Percentiles rank a stretch among this genome's conserved stretches.
These are phyloP conservation scores for Tychaedon coryphoeus DNA, from an alignment of 2,113 vertebrate genomes.

Conservation along the genomic window DNA sequence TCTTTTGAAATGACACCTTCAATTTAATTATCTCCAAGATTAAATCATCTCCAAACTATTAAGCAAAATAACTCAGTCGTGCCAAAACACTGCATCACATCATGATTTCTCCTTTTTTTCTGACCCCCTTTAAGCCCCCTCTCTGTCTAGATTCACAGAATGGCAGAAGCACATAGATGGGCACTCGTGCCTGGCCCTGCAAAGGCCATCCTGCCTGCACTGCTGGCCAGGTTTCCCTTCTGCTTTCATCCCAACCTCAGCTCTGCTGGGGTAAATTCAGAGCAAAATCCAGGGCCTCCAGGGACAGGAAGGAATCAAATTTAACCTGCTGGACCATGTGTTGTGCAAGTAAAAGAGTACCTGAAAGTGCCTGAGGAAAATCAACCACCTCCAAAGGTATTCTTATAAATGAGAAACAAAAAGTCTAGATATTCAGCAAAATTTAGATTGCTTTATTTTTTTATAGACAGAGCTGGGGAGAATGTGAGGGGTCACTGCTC, in stretches of 20 bases:
- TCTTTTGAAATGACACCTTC: conserved; percentile 65
- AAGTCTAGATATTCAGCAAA: no score
- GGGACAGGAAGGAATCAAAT: neutral
- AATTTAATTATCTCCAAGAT: conserved; percentile 61
- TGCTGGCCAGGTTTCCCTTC: neutral
- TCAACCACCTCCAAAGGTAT: neutral
- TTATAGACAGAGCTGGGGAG: no score
- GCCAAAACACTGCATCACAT: conserved; percentile 50
- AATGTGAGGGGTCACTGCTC: no score
- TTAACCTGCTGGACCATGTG: neutral
- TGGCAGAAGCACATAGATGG: neutral
- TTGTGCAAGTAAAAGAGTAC: neutral
- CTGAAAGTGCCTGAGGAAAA: neutral
- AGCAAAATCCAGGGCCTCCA: neutral
- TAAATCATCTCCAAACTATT: conserved; percentile 63
- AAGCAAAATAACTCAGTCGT: conserved; percentile 18
- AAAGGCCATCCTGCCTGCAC: neutral
- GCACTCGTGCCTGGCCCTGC: fast-evolving
- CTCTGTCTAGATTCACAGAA: neutral
- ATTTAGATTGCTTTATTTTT: no score
- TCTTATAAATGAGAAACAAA: no score
- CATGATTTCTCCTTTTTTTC: neutral
- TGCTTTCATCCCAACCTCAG: neutral
- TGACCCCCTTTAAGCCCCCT: neutral
- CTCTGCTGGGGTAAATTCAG: neutral